Evolutionary conservation across 2,888 invertebrate genomes (phyloP).

Genomic region (Petrolisthes manimaculis): DNA sequence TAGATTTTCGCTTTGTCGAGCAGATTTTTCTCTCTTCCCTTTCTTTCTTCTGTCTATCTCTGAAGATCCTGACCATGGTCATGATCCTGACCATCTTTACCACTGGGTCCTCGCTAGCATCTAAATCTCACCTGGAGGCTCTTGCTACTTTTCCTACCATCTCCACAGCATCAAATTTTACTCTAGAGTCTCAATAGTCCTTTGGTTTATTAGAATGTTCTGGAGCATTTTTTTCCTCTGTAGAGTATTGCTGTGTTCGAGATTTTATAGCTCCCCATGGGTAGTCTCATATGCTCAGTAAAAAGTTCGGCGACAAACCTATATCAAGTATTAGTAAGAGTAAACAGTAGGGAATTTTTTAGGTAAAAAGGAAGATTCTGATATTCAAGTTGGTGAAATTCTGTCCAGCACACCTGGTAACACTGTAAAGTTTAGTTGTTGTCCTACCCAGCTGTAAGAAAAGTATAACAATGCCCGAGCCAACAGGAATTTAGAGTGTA

Average conservation of each 20-base stretch:
- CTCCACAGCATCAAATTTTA: conserved; percentile 14
- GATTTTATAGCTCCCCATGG: background rate
- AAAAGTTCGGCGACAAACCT: background rate
- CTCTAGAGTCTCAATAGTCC: conserved; percentile 11
- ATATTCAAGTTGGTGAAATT: no score
- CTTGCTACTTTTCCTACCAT: conserved; percentile 21
- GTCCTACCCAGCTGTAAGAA: no score
- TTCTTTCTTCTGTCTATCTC: conserved; percentile 30
- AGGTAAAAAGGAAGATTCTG: no score
- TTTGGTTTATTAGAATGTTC: background rate
- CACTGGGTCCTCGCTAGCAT: background rate
- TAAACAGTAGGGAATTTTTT: no score
- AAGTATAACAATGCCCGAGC: background rate
- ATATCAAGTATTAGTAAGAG: no score
- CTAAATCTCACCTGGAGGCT: background rate
- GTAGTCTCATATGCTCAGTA: conserved; percentile 17
- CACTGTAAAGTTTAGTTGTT: no score
- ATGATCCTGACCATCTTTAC: conserved; percentile 9
- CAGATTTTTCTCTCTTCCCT: conserved; percentile 32
- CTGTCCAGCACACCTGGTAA: no score
- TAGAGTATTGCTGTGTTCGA: conserved; percentile 21
- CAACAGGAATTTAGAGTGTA: background rate
- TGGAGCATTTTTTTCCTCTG: background rate
- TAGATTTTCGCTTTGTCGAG: background rate
- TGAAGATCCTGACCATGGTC: conserved; percentile 10